Percentiles rank a stretch among this genome's conserved stretches.
These are phyloP conservation scores for Venusia cambrica DNA, from an alignment of 2,888 invertebrate genomes.

Conservation along the genomic window DNA sequence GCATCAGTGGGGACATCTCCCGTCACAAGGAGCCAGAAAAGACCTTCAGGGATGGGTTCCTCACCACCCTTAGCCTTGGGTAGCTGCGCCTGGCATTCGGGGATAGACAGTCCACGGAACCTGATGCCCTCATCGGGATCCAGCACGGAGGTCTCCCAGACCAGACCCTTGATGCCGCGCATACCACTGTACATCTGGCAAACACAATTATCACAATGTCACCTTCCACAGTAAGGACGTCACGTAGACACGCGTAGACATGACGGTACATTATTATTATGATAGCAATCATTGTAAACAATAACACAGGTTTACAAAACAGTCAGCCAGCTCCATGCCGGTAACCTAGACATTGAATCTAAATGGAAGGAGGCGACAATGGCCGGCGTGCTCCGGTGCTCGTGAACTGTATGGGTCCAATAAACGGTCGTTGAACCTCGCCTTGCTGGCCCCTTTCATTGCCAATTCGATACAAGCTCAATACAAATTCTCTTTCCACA, in stretches of 20 bases:
- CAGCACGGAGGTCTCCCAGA: slow-evolving; percentile 96
- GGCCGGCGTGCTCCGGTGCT: slow-evolving; percentile 10
- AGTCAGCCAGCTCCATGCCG: no score
- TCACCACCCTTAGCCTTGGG: slow-evolving; percentile 86
- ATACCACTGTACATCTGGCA: slow-evolving; percentile 94
- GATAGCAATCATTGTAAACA: no score
- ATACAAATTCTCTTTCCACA: slow-evolving; percentile 4
- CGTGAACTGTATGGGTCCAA: slow-evolving; percentile 31
- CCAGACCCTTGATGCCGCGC: slow-evolving; percentile 96
- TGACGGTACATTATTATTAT: no score
- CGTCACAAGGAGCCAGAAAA: slow-evolving; percentile 90
- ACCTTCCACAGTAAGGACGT: background rate
- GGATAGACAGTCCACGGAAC: slow-evolving; percentile 95
- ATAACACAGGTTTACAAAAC: no score
- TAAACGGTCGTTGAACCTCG: slow-evolving; percentile 32
- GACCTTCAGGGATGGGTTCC: slow-evolving; percentile 89
- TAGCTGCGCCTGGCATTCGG: slow-evolving; percentile 87
- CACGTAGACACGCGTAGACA: background rate
- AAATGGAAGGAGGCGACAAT: slow-evolving; percentile 18
- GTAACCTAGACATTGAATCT: slow-evolving; percentile 27
- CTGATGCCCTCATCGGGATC: slow-evolving; percentile 97
- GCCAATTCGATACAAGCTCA: slow-evolving; percentile 7
- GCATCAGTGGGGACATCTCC: slow-evolving; percentile 87
- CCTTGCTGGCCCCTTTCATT: slow-evolving; percentile 12
- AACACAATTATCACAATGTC: slow-evolving; percentile 8